Base-by-base conservation (phyloP, 2,113 vertebrate species). In the Engystomops pustulosus region DNA sequence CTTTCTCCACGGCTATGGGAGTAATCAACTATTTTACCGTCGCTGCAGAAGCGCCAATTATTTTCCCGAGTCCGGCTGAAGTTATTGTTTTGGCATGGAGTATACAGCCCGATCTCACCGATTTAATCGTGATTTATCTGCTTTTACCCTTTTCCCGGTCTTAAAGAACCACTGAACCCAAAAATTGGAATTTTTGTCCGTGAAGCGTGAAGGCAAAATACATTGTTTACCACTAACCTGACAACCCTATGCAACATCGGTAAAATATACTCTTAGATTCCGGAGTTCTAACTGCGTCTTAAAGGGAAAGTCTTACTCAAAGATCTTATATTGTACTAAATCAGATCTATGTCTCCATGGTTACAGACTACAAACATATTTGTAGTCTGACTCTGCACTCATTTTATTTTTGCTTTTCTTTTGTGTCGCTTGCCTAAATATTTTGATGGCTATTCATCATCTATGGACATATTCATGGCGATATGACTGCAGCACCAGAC, bases 21-120 rank as follows among this genome's bases (percentile, higher is more conserved):
- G 25, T 32, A 51, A 75, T 75, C 72, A 51, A 32, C 72, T 32
- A 32, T 32, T 75, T 75, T 32, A 74, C 44, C 20, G 72, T 75
- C 18, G 27, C 25, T 51, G 72, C 47, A 51, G 72, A 18, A 30
- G 27, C 15, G n/a, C 27, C 47, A 51, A 75, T 75, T 75, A 75
- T 30, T 51, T 30, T 15, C 38, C 45, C 20, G 30, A n/a, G 72
- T 75, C 27, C 53, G 72, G 72, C 25, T 30, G 45, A 6, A 30
- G 44, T 30, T 49, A 30, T 74, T 25, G 71, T 74, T 53, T 75
- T 51, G 72, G 72, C 72, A 53, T 10, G 27, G 45, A 53, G 17
- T 32, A 51, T 75, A 32, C 15, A 51, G 15, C 15, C 27, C 44
- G 53, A 53, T 75, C 25, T 34, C 72, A 20, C 47, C 27, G 15